These are phyloP conservation scores for Channa argus DNA, from an alignment of 2,113 vertebrate genomes.

Conservation along the genomic window DNA sequence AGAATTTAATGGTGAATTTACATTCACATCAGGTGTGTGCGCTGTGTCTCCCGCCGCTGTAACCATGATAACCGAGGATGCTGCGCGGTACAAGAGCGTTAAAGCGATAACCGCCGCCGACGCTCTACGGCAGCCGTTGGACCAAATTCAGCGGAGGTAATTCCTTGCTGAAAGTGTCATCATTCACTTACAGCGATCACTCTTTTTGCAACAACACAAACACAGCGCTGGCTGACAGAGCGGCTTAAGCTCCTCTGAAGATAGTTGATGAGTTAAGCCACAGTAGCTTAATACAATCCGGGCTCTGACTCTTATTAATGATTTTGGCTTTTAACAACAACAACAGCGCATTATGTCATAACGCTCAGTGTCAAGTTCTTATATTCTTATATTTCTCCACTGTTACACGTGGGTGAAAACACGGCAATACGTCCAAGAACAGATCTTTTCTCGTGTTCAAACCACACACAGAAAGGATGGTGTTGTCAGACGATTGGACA, in stretches of 20 bases:
- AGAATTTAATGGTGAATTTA: too few relatives aligned
- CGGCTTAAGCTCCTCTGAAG: constrained; percentile 30
- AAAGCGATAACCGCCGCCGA: constrained; percentile 36
- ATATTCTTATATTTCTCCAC: background rate
- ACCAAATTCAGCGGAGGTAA: constrained; percentile 41
- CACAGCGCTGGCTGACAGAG: constrained; percentile 34
- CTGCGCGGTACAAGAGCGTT: constrained; percentile 24
- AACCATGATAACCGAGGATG: constrained; percentile 37
- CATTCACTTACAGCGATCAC: constrained; percentile 34
- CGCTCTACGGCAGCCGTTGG: constrained; percentile 16
- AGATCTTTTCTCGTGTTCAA: constrained; percentile 25
- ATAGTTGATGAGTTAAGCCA: constrained; percentile 32
- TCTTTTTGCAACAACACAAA: constrained; percentile 51
- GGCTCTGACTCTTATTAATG: background rate
- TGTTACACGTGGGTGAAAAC: background rate
- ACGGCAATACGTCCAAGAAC: background rate
- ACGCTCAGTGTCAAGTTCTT: background rate
- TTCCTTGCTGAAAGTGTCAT: constrained; percentile 62
- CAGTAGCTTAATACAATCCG: background rate
- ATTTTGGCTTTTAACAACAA: background rate
- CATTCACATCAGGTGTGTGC: background rate
- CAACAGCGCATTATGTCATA: background rate
- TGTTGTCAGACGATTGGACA: constrained; percentile 28
- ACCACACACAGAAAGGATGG: constrained; percentile 9
- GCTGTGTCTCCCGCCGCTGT: constrained; percentile 2